Evolutionary conservation across 2,888 invertebrate genomes (phyloP).

Genomic region (Masnerella sp.): DNA sequence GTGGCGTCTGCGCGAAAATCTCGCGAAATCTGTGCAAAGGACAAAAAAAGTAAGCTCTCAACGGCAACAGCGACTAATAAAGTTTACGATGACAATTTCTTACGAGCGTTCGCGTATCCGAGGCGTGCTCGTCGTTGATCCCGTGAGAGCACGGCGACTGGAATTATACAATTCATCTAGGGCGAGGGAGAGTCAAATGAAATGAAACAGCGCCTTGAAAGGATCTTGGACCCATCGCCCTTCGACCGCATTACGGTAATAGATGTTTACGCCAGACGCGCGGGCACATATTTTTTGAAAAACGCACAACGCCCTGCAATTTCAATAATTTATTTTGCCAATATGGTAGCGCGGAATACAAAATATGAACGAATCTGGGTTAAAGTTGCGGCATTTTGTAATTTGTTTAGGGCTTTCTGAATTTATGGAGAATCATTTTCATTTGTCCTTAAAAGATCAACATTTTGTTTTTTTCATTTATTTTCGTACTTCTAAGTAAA

Average conservation of each 20-base stretch:
- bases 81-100: slow-evolving; percentile 56
- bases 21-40: slow-evolving; percentile 44
- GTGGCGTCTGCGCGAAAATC: slow-evolving; percentile 11
- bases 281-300: slow-evolving; percentile 3
- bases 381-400: too few relatives aligned
- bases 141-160: slow-evolving; percentile 69
- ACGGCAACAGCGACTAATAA: slow-evolving; percentile 36
- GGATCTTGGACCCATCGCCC: slow-evolving; percentile 21
- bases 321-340: slow-evolving; percentile 30
- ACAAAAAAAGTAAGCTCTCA: slow-evolving; percentile 33
- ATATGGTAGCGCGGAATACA: too few relatives aligned
- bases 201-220: slow-evolving; percentile 71
- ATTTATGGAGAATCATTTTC: too few relatives aligned
- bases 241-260: slow-evolving; percentile 32
- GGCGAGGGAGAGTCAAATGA: slow-evolving; percentile 65
- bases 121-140: slow-evolving; percentile 38
- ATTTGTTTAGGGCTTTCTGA: too few relatives aligned
- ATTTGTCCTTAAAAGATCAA: too few relatives aligned
- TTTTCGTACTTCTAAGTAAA: too few relatives aligned
- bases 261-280: slow-evolving; percentile 27
- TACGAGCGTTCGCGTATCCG: slow-evolving; percentile 24
- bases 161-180: slow-evolving; percentile 70
- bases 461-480: too few relatives aligned
- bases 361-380: too few relatives aligned
- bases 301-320: background rate